These are phyloP conservation scores for Machimus rusticus DNA, from an alignment of 2,888 invertebrate genomes.

Conservation along the genomic window DNA sequence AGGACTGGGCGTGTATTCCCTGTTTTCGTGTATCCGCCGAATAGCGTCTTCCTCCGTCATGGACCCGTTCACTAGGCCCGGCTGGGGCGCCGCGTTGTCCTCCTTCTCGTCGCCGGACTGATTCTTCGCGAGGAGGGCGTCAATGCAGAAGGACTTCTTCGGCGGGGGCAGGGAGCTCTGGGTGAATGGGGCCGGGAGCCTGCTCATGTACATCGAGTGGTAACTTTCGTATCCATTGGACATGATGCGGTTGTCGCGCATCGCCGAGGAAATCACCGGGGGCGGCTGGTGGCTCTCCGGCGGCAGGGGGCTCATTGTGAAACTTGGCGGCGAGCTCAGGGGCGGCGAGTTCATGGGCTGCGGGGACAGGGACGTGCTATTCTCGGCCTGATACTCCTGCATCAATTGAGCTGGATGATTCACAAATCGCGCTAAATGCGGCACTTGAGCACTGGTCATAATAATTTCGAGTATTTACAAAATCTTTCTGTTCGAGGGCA, in stretches of 20 bases:
- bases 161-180: constrained; percentile 50
- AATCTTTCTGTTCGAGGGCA: background rate
- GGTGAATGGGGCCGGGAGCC: constrained; percentile 34
- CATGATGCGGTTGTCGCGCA: constrained; percentile 42
- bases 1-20: constrained; percentile 62
- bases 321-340: constrained; percentile 55
- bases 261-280: constrained; percentile 43
- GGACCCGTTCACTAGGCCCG: constrained; percentile 50
- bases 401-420: constrained; percentile 51
- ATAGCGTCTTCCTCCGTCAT: constrained; percentile 61
- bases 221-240: constrained; percentile 45
- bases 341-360: constrained; percentile 50
- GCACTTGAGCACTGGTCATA: constrained; percentile 62
- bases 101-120: constrained; percentile 56
- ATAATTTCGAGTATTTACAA: constrained; percentile 44
- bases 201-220: constrained; percentile 38
- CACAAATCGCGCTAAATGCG: constrained; percentile 59
- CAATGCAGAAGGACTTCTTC: constrained; percentile 89
- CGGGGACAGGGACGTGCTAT: constrained; percentile 54
- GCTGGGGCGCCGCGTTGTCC: constrained; percentile 45
- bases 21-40: constrained; percentile 59
- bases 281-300: constrained; percentile 43
- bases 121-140: constrained; percentile 79
- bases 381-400: constrained; percentile 57
- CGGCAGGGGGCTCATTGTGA: constrained; percentile 54